Percentiles rank a stretch among this genome's conserved stretches.
phyloP scores from a whole-genome alignment of 2,113 vertebrate genomes.

The Cyanoderma ruficeps region DNA sequence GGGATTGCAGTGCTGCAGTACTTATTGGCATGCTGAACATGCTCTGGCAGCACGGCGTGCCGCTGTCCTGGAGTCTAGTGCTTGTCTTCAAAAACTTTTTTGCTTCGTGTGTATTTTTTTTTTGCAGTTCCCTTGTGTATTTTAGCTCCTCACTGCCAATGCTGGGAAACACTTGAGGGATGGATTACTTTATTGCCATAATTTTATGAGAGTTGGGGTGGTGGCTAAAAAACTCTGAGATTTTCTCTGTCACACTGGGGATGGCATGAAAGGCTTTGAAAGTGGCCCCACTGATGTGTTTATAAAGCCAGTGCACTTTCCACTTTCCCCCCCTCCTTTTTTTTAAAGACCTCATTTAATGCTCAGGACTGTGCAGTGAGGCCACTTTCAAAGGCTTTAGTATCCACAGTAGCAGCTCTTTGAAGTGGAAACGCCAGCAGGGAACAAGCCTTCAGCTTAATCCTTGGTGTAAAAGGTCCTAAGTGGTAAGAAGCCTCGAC shows the following conservation, averaged over 20 bases:
- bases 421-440: background rate
- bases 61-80: background rate
- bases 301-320: background rate
- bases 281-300: background rate
- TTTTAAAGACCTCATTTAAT: conserved; percentile 5
- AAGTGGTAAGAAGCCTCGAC: background rate
- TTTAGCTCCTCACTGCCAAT: background rate
- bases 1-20: conserved; percentile 48
- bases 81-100: conserved; percentile 3
- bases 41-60: background rate
- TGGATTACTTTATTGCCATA: background rate
- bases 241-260: background rate
- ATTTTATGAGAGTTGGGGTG: background rate
- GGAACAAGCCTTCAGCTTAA: background rate
- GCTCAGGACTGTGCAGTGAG: background rate
- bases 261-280: background rate
- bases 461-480: background rate
- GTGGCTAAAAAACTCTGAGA: background rate
- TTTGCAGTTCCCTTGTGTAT: background rate
- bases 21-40: conserved; percentile 37
- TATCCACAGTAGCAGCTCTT: conserved; percentile 19
- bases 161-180: background rate
- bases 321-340: background rate
- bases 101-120: background rate
- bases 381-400: conserved; percentile 32